These are phyloP conservation scores for Formica aserva DNA, from an alignment of 2,888 invertebrate species.

Conservation along the genomic window DNA sequence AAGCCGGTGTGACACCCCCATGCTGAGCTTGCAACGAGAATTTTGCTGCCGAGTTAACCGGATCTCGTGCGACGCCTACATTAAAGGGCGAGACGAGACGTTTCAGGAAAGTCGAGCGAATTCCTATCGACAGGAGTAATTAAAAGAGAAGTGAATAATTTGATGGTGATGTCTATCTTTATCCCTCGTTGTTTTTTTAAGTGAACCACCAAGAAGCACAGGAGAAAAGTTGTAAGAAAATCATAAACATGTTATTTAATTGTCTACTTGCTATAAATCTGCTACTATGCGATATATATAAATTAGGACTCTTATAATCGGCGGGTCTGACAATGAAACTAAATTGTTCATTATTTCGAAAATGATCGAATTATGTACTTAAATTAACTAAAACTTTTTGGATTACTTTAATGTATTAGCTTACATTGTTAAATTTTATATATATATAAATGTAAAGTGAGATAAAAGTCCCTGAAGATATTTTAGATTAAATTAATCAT, in stretches of 20 bases:
- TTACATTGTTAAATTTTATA: neutral
- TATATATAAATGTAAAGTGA: neutral
- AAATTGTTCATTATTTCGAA: too few species aligned
- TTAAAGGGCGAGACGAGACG: conserved; percentile 26
- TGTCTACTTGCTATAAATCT: neutral
- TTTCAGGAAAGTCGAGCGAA: conserved; percentile 14
- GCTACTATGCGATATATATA: neutral
- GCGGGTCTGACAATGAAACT: too few species aligned
- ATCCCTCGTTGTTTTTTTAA: neutral
- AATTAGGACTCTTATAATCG: too few species aligned
- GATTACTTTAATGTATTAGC: neutral
- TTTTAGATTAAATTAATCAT: neutral
- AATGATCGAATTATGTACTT: too few species aligned
- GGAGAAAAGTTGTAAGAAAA: neutral
- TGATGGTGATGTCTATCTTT: neutral
- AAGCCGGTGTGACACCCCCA: conserved; percentile 48
- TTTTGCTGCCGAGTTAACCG: conserved; percentile 47
- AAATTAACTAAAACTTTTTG: too few species aligned
- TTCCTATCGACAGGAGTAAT: conserved; percentile 24
- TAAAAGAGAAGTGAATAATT: neutral
- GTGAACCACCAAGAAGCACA: neutral
- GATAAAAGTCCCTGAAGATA: neutral
- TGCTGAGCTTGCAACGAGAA: conserved; percentile 48
- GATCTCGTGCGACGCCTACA: conserved; percentile 40
- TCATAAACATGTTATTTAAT: neutral